phyloP scores from a whole-genome alignment of 2,888 invertebrate species.

The Lissonota sp. region DNA sequence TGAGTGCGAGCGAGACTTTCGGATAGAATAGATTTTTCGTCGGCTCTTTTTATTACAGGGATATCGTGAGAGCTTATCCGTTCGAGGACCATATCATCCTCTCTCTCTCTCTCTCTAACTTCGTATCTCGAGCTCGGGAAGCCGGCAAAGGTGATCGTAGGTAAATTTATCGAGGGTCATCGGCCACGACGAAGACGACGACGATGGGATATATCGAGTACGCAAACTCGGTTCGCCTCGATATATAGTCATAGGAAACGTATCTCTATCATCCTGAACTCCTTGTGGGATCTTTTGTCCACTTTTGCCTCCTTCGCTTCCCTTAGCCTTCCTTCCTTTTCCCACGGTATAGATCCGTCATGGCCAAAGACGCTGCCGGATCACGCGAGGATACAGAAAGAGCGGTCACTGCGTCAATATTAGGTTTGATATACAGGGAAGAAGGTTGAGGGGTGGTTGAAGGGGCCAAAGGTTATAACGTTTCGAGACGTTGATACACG shows the following conservation, averaged over 20 bases:
- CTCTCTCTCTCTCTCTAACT: neutral
- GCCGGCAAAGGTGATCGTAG: constrained; percentile 57
- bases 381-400: constrained; percentile 48
- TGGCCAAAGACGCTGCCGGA: constrained; percentile 59
- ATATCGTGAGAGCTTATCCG: constrained; percentile 47
- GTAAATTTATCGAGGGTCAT: constrained; percentile 62
- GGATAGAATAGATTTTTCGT: constrained; percentile 15
- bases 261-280: constrained; percentile 32
- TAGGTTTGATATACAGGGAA: constrained; percentile 72
- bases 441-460: too few relatives aligned
- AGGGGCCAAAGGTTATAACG: constrained; percentile 66
- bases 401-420: constrained; percentile 71
- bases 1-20: neutral
- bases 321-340: neutral
- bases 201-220: neutral
- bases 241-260: constrained; percentile 50
- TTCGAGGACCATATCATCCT: neutral
- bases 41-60: constrained; percentile 40
- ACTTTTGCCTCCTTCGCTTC: neutral
- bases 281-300: constrained; percentile 15
- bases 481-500: constrained; percentile 55
- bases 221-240: constrained; percentile 19
- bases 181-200: constrained; percentile 29
- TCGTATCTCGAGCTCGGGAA: constrained; percentile 8
- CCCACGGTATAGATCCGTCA: constrained; percentile 1